phyloP scores from a whole-genome alignment of 2,888 invertebrate genomes.

The Azorinus chamasolen region DNA sequence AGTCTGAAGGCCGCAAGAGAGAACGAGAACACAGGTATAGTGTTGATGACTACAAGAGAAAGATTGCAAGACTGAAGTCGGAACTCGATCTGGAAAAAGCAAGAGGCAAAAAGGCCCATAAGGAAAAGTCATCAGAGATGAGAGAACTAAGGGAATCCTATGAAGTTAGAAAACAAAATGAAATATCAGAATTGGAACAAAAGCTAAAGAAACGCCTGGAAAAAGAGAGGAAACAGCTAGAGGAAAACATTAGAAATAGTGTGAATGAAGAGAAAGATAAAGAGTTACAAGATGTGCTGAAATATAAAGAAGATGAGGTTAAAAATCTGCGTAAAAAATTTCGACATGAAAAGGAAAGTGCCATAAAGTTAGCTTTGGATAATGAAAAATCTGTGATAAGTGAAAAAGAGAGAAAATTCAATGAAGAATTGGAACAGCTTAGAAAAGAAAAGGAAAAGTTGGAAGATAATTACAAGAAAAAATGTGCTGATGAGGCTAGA shows the following conservation, averaged over 20 bases:
- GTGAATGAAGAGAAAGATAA: slow-evolving; percentile 79
- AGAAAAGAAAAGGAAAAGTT: slow-evolving; percentile 67
- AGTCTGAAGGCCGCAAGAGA: slow-evolving; percentile 73
- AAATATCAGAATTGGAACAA: slow-evolving; percentile 67
- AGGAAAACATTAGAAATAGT: slow-evolving; percentile 63
- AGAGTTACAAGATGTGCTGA: slow-evolving; percentile 79
- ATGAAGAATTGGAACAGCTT: slow-evolving; percentile 70
- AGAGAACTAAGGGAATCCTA: slow-evolving; percentile 73
- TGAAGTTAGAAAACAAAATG: slow-evolving; percentile 74
- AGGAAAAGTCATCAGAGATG: slow-evolving; percentile 79
- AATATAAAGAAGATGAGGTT: slow-evolving; percentile 81
- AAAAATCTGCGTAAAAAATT: slow-evolving; percentile 68
- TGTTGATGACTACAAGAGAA: slow-evolving; percentile 69
- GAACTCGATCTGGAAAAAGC: slow-evolving; percentile 80
- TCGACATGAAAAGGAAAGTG: slow-evolving; percentile 73
- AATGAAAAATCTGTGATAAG: slow-evolving; percentile 71
- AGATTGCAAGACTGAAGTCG: slow-evolving; percentile 73
- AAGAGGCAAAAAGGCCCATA: slow-evolving; percentile 75
- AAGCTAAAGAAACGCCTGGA: slow-evolving; percentile 73
- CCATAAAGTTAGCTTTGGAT: slow-evolving; percentile 72
- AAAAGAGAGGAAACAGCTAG: slow-evolving; percentile 73
- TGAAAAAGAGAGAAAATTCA: slow-evolving; percentile 65
- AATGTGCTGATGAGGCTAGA: slow-evolving; percentile 70
- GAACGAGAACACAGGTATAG: slow-evolving; percentile 67
- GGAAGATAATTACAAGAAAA: slow-evolving; percentile 66